Evolutionary conservation across 2,888 invertebrate species (phyloP).

Genomic region (Therioaphis trifolii): DNA sequence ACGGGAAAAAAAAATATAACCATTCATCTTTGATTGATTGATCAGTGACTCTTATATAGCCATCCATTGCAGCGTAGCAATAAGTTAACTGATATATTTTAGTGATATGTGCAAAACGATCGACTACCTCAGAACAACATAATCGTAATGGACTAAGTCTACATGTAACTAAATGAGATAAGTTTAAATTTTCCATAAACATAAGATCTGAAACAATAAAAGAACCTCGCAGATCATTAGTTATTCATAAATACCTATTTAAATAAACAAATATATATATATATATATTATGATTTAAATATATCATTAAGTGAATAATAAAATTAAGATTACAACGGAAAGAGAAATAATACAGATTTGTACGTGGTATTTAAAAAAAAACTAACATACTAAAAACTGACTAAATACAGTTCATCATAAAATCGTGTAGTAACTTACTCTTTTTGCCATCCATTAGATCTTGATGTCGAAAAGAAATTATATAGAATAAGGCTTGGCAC

Average conservation of each 20-base stretch:
- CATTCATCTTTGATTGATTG: slow-evolving; percentile 69
- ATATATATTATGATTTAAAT: too few species aligned
- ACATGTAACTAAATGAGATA: slow-evolving; percentile 87
- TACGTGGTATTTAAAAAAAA: too few species aligned
- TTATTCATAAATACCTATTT: not conserved
- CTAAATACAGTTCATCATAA: too few species aligned
- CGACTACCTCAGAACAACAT: slow-evolving; percentile 81
- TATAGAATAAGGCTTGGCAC: slow-evolving; percentile 92
- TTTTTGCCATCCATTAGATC: slow-evolving; percentile 82
- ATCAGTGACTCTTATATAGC: slow-evolving; percentile 33
- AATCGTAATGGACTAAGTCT: slow-evolving; percentile 88
- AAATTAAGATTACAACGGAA: too few species aligned
- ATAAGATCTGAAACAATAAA: slow-evolving; percentile 76
- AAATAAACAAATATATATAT: too few species aligned
- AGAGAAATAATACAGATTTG: too few species aligned
- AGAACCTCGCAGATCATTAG: not conserved
- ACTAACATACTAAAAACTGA: too few species aligned
- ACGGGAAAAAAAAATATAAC: slow-evolving; percentile 85
- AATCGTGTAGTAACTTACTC: slow-evolving; percentile 73
- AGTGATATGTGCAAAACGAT: slow-evolving; percentile 84
- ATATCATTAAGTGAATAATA: too few species aligned
- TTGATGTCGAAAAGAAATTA: slow-evolving; percentile 89
- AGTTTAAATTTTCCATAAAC: slow-evolving; percentile 83
- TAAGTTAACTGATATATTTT: slow-evolving; percentile 89
- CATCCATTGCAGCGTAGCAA: slow-evolving; percentile 88